These are phyloP conservation scores for Nerophis lumbriciformis DNA, from an alignment of 2,113 vertebrate genomes.

Conservation along the genomic window DNA sequence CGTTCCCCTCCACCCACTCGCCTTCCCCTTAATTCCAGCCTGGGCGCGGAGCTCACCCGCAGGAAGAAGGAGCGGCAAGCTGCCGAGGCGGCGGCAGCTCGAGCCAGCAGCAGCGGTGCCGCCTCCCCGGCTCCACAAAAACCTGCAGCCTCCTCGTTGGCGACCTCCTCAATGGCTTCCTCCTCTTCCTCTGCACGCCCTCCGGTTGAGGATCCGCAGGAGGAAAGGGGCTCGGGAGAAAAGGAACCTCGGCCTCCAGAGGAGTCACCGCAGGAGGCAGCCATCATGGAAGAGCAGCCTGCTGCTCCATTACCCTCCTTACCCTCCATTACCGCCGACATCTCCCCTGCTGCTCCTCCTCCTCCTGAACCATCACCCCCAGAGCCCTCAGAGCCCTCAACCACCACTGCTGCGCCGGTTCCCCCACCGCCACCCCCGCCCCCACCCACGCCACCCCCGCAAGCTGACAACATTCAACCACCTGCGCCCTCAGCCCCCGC, in stretches of 20 bases:
- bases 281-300: conserved; percentile 33
- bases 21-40: conserved; percentile 88
- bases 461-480: conserved; percentile 66
- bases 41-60: conserved; percentile 91
- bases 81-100: conserved; percentile 82
- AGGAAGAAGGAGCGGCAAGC: conserved; percentile 91
- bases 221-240: conserved; percentile 34
- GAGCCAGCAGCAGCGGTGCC: conserved; percentile 75
- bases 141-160: conserved; percentile 31
- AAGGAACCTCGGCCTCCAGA: conserved; percentile 42
- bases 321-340: conserved; percentile 20
- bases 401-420: conserved; percentile 63
- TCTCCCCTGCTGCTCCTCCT: conserved; percentile 69
- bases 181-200: conserved; percentile 33
- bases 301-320: conserved; percentile 27
- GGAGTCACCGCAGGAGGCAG: conserved; percentile 51
- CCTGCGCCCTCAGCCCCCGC: conserved; percentile 59
- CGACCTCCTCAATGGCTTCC: not conserved
- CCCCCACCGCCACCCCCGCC: conserved; percentile 43
- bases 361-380: conserved; percentile 75
- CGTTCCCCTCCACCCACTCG: conserved; percentile 85
- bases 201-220: conserved; percentile 40
- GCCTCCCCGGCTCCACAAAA: conserved; percentile 69
- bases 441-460: conserved; percentile 27
- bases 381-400: conserved; percentile 21